Evolutionary conservation across 2,888 invertebrate genomes (phyloP), one percentile per base, ranked within the genome.

Genomic region (Diarsia mendica): DNA sequence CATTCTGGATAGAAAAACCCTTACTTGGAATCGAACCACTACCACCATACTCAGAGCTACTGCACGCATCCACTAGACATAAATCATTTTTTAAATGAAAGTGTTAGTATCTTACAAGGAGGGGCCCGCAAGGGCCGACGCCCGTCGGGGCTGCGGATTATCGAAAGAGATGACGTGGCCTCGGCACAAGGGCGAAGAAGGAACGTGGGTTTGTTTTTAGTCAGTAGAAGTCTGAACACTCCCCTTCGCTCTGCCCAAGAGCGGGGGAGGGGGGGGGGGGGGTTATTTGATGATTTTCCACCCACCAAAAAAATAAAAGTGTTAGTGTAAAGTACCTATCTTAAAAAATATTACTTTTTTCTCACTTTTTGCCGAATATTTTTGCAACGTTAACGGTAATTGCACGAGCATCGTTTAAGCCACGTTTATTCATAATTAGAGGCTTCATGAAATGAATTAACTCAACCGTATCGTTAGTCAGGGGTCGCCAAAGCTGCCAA

Each of bases 381-480:
- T 69, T 66, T 53, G 33, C 46, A 6, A 46, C 49, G 46, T 66
- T 61, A 48, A 76, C 77, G 65, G 39, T 82, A 72, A 81, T 81
- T 69, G 63, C 77, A 82, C 69, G 46, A 76, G 81, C 72, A 72
- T 61, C 18, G 55, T 28, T 66, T 71, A 49, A 67, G 64, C 65
- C 15, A 39, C 55, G 77, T 72, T 72, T 80, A 72, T 68, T 81
- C 71, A 51, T 72, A 81, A 80, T 80, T 76, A 77, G 67, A 71
- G 67, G 60, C 46, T 58, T 68, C 65, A 76, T 80, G 13, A 81
- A 81, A 80, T 65, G 58, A 70, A 75, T 75, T 58, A 67, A 80
- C 80, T 79, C 68, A 55, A 80, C 68, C 73, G 74, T 74, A 53
- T 79, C 64, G 79, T 67, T 60, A 60, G 58, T 68, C 67, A 67